These are phyloP conservation scores for Colletes collaris DNA, from an alignment of 2,888 invertebrate species.

Conservation along the genomic window DNA sequence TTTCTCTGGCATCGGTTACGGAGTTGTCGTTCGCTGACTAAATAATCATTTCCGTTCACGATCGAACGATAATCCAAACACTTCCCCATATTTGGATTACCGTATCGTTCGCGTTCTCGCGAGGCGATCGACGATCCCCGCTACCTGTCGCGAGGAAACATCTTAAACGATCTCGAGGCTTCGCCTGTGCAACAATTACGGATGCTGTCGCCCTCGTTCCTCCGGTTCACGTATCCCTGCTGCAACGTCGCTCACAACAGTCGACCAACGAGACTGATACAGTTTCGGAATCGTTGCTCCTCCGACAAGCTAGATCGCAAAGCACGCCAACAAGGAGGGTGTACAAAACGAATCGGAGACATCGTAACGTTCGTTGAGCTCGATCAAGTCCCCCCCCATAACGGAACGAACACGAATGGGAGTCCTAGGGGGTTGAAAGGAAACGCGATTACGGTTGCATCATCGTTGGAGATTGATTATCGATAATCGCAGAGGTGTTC, in stretches of 20 bases:
- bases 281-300: neutral
- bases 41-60: neutral
- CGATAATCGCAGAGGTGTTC: neutral
- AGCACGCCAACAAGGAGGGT: neutral
- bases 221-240: neutral
- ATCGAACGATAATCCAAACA: constrained; percentile 71
- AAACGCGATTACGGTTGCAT: neutral
- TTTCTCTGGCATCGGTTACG: neutral
- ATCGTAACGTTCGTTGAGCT: neutral
- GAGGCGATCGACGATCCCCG: neutral
- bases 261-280: too few species aligned
- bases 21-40: neutral
- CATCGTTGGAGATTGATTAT: neutral
- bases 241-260: neutral
- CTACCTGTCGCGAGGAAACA: neutral
- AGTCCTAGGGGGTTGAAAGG: neutral
- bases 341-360: neutral
- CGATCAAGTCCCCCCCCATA: neutral
- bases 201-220: neutral
- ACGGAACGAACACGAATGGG: too few species aligned
- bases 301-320: neutral
- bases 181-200: neutral
- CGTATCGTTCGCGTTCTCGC: constrained; percentile 24
- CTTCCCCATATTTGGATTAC: constrained; percentile 79
- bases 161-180: neutral